phyloP scores from a whole-genome alignment of 2,888 invertebrate species.

The Dimorphilus gyrociliatus region DNA sequence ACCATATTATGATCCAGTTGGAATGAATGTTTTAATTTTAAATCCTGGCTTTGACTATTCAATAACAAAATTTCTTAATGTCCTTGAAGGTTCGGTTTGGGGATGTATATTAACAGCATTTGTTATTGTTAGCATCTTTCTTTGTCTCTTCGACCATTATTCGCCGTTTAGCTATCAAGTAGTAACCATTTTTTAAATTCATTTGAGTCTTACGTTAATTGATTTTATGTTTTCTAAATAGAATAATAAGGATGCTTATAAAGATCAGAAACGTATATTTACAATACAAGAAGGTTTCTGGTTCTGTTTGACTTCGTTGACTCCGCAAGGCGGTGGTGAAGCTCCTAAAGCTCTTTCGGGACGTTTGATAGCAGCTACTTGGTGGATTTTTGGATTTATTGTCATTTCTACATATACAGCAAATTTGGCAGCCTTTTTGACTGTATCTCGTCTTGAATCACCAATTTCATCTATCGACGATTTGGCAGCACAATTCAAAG shows the following conservation, averaged over 20 bases:
- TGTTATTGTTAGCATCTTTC: slow-evolving; percentile 47
- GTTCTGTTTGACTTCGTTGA: slow-evolving; percentile 97
- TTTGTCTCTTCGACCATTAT: slow-evolving; percentile 93
- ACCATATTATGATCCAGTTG: slow-evolving; percentile 92
- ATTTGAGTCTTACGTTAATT: too few species aligned
- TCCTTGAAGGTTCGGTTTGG: slow-evolving; percentile 90
- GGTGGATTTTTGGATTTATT: slow-evolving; percentile 98
- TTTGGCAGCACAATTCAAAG: slow-evolving; percentile 86
- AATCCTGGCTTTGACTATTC: slow-evolving; percentile 74
- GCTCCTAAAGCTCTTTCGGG: slow-evolving; percentile 71
- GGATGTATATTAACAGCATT: slow-evolving; percentile 51
- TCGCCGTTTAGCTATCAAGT: slow-evolving; percentile 70
- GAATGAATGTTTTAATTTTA: slow-evolving; percentile 87
- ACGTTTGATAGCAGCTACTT: slow-evolving; percentile 81
- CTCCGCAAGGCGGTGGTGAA: slow-evolving; percentile 50
- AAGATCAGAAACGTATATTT: slow-evolving; percentile 65
- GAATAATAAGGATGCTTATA: slow-evolving; percentile 56
- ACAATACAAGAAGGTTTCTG: slow-evolving; percentile 87
- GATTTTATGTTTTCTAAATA: too few species aligned
- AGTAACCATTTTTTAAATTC: too few species aligned
- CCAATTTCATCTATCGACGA: slow-evolving; percentile 55
- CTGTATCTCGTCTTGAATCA: slow-evolving; percentile 66
- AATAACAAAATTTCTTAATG: slow-evolving; percentile 86
- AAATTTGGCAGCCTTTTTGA: slow-evolving; percentile 88
- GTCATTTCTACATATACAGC: slow-evolving; percentile 97